Percentiles rank a stretch among this genome's conserved stretches.
These are phyloP conservation scores for Apogon hyalosoma DNA, from an alignment of 2,797 vertebrate genomes.

Conservation along the genomic window DNA sequence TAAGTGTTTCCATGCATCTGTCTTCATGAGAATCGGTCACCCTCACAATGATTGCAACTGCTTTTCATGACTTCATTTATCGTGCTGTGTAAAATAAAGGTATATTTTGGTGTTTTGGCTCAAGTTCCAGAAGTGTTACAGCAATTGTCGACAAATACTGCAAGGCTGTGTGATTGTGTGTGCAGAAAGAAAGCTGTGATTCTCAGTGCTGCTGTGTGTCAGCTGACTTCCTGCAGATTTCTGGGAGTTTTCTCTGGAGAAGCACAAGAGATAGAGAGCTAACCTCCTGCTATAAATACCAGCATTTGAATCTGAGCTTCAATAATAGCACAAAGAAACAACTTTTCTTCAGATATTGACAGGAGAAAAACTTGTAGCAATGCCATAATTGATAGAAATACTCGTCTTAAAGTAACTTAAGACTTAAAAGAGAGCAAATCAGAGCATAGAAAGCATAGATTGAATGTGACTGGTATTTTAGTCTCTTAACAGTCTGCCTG, in stretches of 20 bases:
- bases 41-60: neutral
- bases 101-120: neutral
- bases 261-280: slow-evolving; percentile 33
- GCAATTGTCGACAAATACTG: neutral
- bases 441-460: slow-evolving; percentile 7
- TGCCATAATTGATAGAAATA: neutral
- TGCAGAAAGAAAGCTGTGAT: slow-evolving; percentile 44
- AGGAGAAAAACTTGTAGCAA: slow-evolving; percentile 9
- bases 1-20: slow-evolving; percentile 34
- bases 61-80: neutral
- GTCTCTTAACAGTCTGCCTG: slow-evolving; percentile 7
- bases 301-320: slow-evolving; percentile 37
- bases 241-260: slow-evolving; percentile 65
- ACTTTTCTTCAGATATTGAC: slow-evolving; percentile 14
- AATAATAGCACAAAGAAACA: slow-evolving; percentile 31
- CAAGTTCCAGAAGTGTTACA: neutral
- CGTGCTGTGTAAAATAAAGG: neutral
- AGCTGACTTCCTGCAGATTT: slow-evolving; percentile 71
- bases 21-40: slow-evolving; percentile 20
- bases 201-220: slow-evolving; percentile 51
- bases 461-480: slow-evolving; percentile 6
- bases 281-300: slow-evolving; percentile 63
- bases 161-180: slow-evolving; percentile 5
- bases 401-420: too few species aligned
- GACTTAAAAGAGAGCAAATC: neutral